These are phyloP conservation scores for Chamaea fasciata DNA, from an alignment of 2,113 vertebrate species.

Conservation along the genomic window DNA sequence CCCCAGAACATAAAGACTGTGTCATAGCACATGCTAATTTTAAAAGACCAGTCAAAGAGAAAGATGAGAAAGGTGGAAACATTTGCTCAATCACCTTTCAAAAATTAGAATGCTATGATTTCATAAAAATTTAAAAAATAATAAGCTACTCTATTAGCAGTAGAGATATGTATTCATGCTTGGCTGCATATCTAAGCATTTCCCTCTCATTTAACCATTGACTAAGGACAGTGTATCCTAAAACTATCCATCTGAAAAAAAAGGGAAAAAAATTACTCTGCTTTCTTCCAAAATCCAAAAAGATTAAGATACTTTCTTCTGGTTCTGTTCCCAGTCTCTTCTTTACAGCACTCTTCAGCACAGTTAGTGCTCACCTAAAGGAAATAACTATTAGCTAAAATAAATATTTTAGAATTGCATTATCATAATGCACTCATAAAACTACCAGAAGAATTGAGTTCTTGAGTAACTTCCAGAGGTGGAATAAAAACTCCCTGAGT, in stretches of 20 bases:
- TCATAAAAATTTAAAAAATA: not conserved
- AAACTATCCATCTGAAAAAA: not conserved
- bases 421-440: not conserved
- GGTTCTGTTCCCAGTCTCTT: not conserved
- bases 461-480: not conserved
- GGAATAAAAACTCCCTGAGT: not conserved
- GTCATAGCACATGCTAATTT: not conserved
- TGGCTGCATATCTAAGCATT: not conserved
- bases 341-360: not conserved
- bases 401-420: conserved; percentile 18
- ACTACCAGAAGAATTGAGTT: not conserved
- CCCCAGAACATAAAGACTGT: not conserved
- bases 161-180: not conserved
- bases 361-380: not conserved
- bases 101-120: not conserved
- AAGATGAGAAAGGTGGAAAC: not conserved
- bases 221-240: not conserved
- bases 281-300: conserved; percentile 8
- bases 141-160: not conserved
- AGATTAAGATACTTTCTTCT: not conserved
- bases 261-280: not conserved
- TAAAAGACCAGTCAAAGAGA: not conserved
- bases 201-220: not conserved
- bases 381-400: conserved; percentile 19
- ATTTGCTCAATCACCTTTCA: not conserved